phyloP scores from a whole-genome alignment of 2,888 invertebrate species.

The Hymenopus coronatus region DNA sequence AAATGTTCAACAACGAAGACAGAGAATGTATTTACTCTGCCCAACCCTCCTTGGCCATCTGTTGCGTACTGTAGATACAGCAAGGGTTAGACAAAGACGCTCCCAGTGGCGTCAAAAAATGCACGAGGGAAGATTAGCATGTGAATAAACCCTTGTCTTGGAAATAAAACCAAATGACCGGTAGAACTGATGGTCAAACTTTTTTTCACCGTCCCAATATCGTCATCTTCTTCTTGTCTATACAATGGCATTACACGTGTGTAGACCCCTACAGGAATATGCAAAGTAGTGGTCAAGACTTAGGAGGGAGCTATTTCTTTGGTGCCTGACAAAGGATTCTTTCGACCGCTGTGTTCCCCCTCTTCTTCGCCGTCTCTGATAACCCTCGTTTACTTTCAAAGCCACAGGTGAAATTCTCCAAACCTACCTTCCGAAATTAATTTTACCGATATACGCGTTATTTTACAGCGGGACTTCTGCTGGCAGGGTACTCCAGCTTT shows the following conservation, averaged over 20 bases:
- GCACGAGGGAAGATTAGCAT: background rate
- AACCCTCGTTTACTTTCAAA: background rate
- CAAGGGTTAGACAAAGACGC: background rate
- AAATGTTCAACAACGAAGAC: background rate
- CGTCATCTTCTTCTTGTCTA: background rate
- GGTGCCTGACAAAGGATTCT: background rate
- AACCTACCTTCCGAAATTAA: background rate
- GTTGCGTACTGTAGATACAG: background rate
- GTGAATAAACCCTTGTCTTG: background rate
- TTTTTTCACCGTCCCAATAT: background rate
- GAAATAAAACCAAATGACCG: conserved; percentile 2
- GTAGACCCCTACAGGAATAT: background rate
- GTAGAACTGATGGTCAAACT: conserved; percentile 8
- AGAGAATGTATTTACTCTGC: background rate
- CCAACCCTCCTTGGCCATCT: background rate
- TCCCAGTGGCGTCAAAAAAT: background rate
- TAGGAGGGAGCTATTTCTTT: background rate
- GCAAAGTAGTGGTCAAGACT: background rate
- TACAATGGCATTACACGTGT: background rate
- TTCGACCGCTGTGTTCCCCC: too few relatives aligned
- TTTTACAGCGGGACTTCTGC: background rate
- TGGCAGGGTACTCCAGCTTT: too few relatives aligned
- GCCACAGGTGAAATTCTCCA: background rate
- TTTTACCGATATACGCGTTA: background rate
- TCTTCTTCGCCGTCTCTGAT: background rate